These are phyloP conservation scores for Parus major DNA, from an alignment of 2,113 vertebrate genomes.

Conservation along the genomic window DNA sequence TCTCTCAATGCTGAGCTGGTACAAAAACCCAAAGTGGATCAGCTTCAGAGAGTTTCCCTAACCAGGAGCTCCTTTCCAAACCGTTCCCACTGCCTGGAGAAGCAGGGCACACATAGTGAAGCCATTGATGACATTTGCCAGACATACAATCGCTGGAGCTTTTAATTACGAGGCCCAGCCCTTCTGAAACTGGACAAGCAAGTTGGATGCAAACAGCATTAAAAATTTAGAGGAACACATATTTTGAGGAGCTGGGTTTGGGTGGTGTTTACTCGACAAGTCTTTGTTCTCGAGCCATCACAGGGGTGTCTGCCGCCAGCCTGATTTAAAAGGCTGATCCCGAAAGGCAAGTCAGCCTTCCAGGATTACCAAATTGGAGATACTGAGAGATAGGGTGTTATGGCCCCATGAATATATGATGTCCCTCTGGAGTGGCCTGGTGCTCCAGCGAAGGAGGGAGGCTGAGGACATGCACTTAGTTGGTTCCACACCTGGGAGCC, in stretches of 20 bases:
- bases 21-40: neutral
- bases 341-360: neutral
- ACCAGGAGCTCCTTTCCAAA: neutral
- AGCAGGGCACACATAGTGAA: neutral
- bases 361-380: neutral
- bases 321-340: slow-evolving; percentile 58
- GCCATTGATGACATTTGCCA: slow-evolving; percentile 39
- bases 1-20: neutral
- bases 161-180: slow-evolving; percentile 53
- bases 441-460: neutral
- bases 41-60: neutral
- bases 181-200: slow-evolving; percentile 59
- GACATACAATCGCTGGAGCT: neutral
- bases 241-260: slow-evolving; percentile 44
- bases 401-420: neutral
- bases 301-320: slow-evolving; percentile 38
- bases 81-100: neutral
- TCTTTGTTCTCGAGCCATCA: slow-evolving; percentile 50
- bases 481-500: neutral
- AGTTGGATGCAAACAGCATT: slow-evolving; percentile 55
- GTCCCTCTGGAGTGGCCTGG: neutral
- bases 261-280: slow-evolving; percentile 36
- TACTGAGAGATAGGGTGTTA: neutral
- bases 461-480: fast-evolving
- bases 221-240: slow-evolving; percentile 54